A percentile compares a stretch with the other conserved stretches of the same genome.
Evolutionary conservation across 1,140 invertebrate genomes (phyloP).

Genomic region (Laodelphax striatellus): DNA sequence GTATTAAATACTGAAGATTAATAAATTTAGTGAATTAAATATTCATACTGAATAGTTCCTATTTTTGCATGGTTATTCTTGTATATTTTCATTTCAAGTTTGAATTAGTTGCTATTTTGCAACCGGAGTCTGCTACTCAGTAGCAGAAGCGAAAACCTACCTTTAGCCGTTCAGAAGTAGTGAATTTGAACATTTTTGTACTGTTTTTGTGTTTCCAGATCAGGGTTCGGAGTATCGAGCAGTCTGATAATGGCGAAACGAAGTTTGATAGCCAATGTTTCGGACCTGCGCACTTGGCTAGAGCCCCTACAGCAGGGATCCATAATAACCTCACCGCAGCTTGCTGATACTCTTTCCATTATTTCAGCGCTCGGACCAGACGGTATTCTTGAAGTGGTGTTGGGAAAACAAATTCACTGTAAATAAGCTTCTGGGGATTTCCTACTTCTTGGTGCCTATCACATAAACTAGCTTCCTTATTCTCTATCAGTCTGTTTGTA

Average conservation of each 20-base stretch:
- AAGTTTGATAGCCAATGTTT: background rate
- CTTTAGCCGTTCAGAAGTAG: background rate
- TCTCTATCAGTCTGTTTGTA: no score
- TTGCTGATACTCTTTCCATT: background rate
- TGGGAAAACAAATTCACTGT: no score
- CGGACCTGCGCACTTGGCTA: background rate
- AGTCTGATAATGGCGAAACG: background rate
- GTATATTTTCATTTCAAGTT: no score
- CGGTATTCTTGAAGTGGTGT: background rate
- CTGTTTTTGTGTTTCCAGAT: background rate
- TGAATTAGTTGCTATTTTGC: no score
- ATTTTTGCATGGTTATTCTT: no score
- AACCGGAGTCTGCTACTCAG: background rate
- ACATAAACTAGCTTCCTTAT: no score
- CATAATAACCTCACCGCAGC: background rate
- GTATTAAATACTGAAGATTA: no score
- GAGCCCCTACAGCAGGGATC: background rate
- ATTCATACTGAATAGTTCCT: no score
- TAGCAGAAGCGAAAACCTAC: no score
- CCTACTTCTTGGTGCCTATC: no score
- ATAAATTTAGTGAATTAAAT: no score
- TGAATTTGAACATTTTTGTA: background rate
- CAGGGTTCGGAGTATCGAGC: background rate
- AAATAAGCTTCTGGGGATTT: no score
- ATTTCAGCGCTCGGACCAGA: background rate